Evolutionary conservation across 2,888 invertebrate species (phyloP), one percentile per base, ranked within the genome.

Genomic region (Melinopterus prodromus): DNA sequence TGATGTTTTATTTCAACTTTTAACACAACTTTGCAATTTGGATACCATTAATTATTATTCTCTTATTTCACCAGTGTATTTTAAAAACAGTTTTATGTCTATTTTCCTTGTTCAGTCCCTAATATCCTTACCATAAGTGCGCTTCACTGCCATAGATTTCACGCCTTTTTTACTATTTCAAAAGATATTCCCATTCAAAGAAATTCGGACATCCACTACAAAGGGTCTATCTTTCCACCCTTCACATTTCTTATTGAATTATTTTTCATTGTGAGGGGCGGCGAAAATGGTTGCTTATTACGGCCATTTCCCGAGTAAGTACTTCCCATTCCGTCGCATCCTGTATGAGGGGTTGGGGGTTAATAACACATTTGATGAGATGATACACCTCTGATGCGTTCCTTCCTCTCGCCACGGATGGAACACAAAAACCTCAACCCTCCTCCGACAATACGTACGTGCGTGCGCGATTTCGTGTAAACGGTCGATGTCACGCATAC

Each of bases 191-290:
- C 26, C 26, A 26, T 26, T 26, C 26, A 26, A 26, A 26, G 26
- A 26, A 26, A 26, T 2, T 53, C 53, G 7, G 53, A 53, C 53
- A 53, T 53, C 53, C 26, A 26, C 26, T 26, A 53, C 2, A 7
- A 53, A 53, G 12, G 53, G 53, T 53, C 53, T 53, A 53, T 53
- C 53, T 9, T 53, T 12, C 53, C 53, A 53, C 12, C 53, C 53
- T 53, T 53, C 53, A 53, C 53, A 53, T 53, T 53, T 53, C 53
- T 53, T 53, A 53, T 53, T 53, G 53, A 53, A 53, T 53, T 53
- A 53, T 53, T 53, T 12, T 53, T 53, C 53, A 53, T 12, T 53
- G 53, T 53, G 53, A 53, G 53, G 53, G 53, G 53, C 53, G 53
- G 7, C 53, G 53, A 2, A 53, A 53, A 53, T 53, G 53, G 53